These are phyloP conservation scores for Nematopogon swammerdamellus DNA, from an alignment of 2,888 invertebrate genomes.

Conservation along the genomic window DNA sequence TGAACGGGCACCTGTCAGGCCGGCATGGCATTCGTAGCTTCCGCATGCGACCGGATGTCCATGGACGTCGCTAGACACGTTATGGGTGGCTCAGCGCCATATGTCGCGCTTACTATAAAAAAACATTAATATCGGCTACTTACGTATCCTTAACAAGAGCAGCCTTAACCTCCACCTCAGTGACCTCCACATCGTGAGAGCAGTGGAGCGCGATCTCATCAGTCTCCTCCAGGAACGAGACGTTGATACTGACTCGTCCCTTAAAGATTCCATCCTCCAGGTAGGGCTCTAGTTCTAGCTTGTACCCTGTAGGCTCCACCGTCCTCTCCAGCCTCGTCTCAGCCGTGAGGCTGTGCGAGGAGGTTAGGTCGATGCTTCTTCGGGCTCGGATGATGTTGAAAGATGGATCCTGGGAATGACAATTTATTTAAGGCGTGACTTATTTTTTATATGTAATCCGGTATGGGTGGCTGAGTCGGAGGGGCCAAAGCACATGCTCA, in stretches of 20 bases:
- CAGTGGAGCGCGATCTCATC: slow-evolving; percentile 65
- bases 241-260: slow-evolving; percentile 66
- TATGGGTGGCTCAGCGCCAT: no score
- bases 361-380: slow-evolving; percentile 69
- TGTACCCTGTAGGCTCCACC: slow-evolving; percentile 64
- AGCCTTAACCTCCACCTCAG: slow-evolving; percentile 42
- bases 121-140: no score
- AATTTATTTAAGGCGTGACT: no score
- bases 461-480: no score
- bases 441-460: no score
- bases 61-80: no score
- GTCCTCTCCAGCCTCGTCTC: slow-evolving; percentile 62
- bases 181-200: slow-evolving; percentile 61
- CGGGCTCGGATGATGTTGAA: slow-evolving; percentile 39
- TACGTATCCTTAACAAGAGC: slow-evolving; percentile 4
- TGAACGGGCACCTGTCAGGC: no score
- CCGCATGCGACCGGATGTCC: no score
- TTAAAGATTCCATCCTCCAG: slow-evolving; percentile 62
- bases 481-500: no score
- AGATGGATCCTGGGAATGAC: slow-evolving; percentile 19
- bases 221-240: slow-evolving; percentile 61
- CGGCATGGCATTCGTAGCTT: no score
- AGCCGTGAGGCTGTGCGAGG: slow-evolving; percentile 61
- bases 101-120: no score
- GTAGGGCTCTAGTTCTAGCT: slow-evolving; percentile 64